Percentiles rank a stretch among this genome's conserved stretches.
These are phyloP conservation scores for Seladonia tumulorum DNA, from an alignment of 2,888 invertebrate genomes.

Conservation along the genomic window DNA sequence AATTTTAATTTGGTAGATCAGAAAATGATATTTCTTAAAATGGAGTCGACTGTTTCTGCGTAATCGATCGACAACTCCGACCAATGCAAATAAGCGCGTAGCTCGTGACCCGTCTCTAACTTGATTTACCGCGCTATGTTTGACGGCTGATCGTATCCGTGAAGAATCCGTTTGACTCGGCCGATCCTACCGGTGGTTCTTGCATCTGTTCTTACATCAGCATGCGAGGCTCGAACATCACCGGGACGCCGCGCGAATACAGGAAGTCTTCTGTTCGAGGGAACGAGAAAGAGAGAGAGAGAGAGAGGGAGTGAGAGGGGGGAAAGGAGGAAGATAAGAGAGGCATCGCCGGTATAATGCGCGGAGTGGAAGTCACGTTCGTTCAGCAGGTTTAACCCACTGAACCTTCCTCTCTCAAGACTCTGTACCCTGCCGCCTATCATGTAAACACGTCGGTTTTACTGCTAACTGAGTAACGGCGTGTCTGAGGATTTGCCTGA, in stretches of 20 bases:
- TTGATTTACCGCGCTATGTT: slow-evolving; percentile 29
- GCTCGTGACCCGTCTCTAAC: neutral
- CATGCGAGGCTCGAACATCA: slow-evolving; percentile 34
- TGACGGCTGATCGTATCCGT: slow-evolving; percentile 53
- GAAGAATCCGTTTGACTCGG: slow-evolving; percentile 58
- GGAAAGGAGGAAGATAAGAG: neutral
- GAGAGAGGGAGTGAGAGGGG: neutral
- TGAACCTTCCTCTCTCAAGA: slow-evolving; percentile 27
- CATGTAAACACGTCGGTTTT: slow-evolving; percentile 18
- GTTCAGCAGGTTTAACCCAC: slow-evolving; percentile 29
- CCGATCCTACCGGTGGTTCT: slow-evolving; percentile 43
- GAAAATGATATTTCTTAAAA: neutral
- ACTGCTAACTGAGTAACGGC: neutral
- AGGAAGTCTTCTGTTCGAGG: slow-evolving; percentile 57
- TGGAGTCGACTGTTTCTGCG: neutral
- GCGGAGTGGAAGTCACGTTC: neutral
- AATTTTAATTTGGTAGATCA: neutral
- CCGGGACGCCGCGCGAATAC: slow-evolving; percentile 41
- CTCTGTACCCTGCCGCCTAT: neutral
- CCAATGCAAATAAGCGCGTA: neutral
- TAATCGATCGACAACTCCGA: neutral
- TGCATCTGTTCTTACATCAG: slow-evolving; percentile 63
- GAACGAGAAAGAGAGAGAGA: neutral
- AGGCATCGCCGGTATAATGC: neutral
- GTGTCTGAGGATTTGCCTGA: neutral